Percentiles rank a stretch among this genome's conserved stretches.
These are phyloP conservation scores for Chiridota heheva DNA, from an alignment of 35 echinoderm and acorn worm species.

Conservation along the genomic window DNA sequence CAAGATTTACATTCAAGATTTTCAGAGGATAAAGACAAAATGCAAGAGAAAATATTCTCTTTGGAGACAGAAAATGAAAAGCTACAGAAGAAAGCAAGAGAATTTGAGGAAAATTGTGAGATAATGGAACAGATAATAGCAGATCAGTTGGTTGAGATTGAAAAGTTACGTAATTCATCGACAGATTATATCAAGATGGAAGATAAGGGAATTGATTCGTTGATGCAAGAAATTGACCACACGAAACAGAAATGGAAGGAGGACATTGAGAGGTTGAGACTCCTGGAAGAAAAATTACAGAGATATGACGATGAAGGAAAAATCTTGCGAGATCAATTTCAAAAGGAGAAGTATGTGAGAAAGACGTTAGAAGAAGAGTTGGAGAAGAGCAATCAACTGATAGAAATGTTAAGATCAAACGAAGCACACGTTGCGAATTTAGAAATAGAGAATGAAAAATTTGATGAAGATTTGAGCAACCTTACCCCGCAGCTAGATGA, in stretches of 20 bases:
- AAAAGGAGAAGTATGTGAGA: conserved; percentile 24
- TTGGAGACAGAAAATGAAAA: too few relatives aligned
- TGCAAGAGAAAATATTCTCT: conserved; percentile 6
- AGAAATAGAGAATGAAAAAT: too few relatives aligned
- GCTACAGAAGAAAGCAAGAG: too few relatives aligned
- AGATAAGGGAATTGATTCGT: neutral
- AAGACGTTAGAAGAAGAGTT: conserved; percentile 14
- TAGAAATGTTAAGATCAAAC: too few relatives aligned
- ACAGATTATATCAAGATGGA: neutral
- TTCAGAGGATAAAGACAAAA: neutral
- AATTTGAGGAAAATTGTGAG: neutral
- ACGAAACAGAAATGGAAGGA: neutral
- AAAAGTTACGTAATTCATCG: conserved; percentile 2
- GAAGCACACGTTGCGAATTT: too few relatives aligned
- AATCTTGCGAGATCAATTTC: neutral
- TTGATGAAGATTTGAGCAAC: too few relatives aligned
- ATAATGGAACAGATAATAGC: conserved; percentile 30
- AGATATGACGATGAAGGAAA: conserved; percentile 20
- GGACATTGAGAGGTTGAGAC: conserved; percentile 13
- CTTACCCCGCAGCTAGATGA: too few relatives aligned
- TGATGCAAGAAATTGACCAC: neutral
- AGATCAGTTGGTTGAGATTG: conserved; percentile 27
- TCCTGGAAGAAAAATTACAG: neutral
- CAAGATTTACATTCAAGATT: neutral
- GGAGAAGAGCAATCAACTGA: neutral